A percentile compares a stretch with the other conserved stretches of the same genome.
Conservation (phyloP, 2,797 vertebrate species). For the Brachymystax lenok region DNA sequence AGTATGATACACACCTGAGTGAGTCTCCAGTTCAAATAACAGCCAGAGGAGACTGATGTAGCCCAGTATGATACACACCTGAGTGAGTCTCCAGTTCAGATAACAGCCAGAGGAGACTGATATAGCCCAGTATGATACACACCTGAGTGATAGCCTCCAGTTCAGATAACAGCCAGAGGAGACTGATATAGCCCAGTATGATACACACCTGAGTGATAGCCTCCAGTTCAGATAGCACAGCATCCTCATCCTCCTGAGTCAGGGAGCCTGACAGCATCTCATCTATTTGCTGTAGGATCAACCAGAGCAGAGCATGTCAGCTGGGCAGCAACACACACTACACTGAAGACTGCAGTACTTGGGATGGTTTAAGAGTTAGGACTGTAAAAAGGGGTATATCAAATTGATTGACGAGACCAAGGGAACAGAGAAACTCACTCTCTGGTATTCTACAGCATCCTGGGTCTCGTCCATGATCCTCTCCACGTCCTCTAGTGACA, state of each 20-base stretch:
- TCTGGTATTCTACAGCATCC: constrained; percentile 91
- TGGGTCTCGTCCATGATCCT: constrained; percentile 93
- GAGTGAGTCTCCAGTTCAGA: too few relatives aligned
- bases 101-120: background rate
- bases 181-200: too few relatives aligned
- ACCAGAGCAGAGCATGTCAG: constrained; percentile 1
- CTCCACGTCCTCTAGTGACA: constrained; percentile 95
- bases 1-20: too few relatives aligned
- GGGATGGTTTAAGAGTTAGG: too few relatives aligned
- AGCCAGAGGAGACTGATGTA: too few relatives aligned
- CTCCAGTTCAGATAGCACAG: constrained; percentile 74
- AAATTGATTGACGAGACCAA: background rate
- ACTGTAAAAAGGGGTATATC: too few relatives aligned
- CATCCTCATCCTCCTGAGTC: constrained; percentile 90
- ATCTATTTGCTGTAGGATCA: constrained; percentile 86
- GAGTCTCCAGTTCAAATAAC: too few relatives aligned
- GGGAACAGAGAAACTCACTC: constrained; percentile 68
- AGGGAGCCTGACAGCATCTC: constrained; percentile 87
- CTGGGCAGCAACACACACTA: background rate
- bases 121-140: constrained; percentile 17
- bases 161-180: constrained; percentile 59
- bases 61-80: too few relatives aligned
- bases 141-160: constrained; percentile 91
- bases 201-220: too few relatives aligned
- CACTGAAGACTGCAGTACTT: background rate